Conservation (phyloP, 2,888 invertebrate species). For the Stenotaenia linearis region DNA sequence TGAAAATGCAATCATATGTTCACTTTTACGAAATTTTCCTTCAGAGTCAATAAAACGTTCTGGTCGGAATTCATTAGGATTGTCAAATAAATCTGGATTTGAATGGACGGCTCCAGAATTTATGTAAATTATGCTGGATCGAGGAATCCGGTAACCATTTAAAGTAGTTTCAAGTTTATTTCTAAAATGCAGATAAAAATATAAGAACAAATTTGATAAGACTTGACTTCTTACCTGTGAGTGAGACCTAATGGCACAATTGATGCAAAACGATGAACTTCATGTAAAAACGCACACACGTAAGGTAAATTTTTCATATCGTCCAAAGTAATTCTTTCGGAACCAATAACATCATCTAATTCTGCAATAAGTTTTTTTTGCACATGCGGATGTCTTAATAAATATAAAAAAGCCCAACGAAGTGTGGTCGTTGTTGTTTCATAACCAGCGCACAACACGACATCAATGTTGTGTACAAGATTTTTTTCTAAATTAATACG, state of each 20-base stretch:
- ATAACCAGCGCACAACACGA: conserved; percentile 8
- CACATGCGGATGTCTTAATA: conserved; percentile 1
- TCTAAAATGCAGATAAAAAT: neutral
- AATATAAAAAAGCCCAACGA: neutral
- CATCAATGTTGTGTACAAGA: neutral
- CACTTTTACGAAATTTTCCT: conserved; percentile 20
- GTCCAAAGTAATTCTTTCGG: neutral
- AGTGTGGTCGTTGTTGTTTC: conserved; percentile 27
- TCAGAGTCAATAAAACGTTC: conserved; percentile 18
- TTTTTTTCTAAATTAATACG: neutral
- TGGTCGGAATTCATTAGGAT: neutral
- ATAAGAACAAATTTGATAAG: neutral
- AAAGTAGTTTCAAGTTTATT: conserved; percentile 6
- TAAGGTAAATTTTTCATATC: neutral
- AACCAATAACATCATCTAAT: neutral
- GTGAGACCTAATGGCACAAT: neutral
- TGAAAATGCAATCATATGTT: neutral
- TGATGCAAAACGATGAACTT: neutral
- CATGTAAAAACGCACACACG: too few relatives aligned
- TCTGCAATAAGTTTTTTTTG: conserved; percentile 19
- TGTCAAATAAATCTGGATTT: neutral
- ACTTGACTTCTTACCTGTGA: neutral
- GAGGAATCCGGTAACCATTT: conserved; percentile 2
- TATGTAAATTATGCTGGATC: neutral
- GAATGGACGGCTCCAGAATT: neutral